Evolutionary conservation across 2,888 invertebrate species (phyloP).

Genomic region (Drepanosiphum platanoidis): DNA sequence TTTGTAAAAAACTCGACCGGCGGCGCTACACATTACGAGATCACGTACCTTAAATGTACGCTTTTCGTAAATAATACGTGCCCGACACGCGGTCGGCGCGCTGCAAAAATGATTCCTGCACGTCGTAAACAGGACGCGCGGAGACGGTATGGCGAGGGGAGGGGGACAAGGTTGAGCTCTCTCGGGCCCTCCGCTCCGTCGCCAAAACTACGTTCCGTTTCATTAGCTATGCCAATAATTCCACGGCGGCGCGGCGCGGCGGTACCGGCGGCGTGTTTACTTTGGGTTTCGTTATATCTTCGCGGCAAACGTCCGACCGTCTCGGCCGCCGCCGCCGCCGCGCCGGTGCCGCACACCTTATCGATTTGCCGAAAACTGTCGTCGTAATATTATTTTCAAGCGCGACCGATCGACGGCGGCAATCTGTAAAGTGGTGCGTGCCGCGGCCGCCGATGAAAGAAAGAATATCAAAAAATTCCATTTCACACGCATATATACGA

Average conservation of each 20-base stretch:
- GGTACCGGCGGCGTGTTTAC: background rate
- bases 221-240: constrained; percentile 37
- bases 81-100: background rate
- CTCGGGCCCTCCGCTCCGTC: background rate
- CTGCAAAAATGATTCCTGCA: background rate
- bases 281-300: constrained; percentile 28
- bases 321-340: background rate
- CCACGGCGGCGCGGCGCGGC: background rate
- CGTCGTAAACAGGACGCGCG: background rate
- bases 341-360: background rate
- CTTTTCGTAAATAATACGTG: background rate
- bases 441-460: background rate
- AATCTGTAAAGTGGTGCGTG: constrained; percentile 12
- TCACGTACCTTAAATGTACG: too few relatives aligned
- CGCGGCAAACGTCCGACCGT: too few relatives aligned
- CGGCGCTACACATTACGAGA: background rate
- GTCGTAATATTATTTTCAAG: constrained; percentile 21
- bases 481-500: background rate
- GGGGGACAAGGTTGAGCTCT: background rate
- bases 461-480: constrained; percentile 13
- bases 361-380: constrained; percentile 25
- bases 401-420: constrained; percentile 2
- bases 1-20: background rate
- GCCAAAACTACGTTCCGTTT: constrained; percentile 39
- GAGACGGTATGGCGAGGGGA: background rate